Evolutionary conservation across 2,888 invertebrate genomes (phyloP), one percentile per base, ranked within the genome.

Genomic region (Machimus rusticus): DNA sequence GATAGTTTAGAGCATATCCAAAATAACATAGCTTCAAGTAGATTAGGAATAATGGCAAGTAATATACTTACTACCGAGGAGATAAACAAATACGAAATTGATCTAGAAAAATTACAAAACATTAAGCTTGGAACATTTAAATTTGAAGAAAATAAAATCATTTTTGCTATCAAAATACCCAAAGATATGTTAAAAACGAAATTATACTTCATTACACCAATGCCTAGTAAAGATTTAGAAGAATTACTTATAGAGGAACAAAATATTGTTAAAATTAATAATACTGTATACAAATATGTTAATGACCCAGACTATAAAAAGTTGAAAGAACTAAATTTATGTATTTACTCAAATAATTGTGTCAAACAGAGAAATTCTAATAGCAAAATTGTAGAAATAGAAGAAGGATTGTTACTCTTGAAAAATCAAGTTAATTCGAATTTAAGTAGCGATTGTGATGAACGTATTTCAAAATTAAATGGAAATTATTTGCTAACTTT

Each of bases 41-140:
- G 87, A 43, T 81, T 88, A 86, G 74, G 74, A n/a, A 74, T 88
- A 46, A 86, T 76, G 51, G 46, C 9, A 34, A 88, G 74, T 55
- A 88, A 86, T 74, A 86, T 88, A 46, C 74, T 88, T 74, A 88
- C 87, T 37, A 76, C 19, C 34, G 74, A 88, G 23, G 87, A 88
- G 76, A 86, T 88, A 34, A 4, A 31, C 4, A 31, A 81, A 79
- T 88, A 86, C 55, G 39, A 88, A 14, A 51, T 88, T 14, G 86
- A 87, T 81, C 6, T 78, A n/a, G 57, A 82, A 31, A 82, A 55
- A 46, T 43, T 87, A 12, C 57, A 85, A 87, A 86, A 86, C 23
- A 51, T 88, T 31, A 88, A 79, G 79, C 86, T 86, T 16, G 87
- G 87, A 78, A 74, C 86, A 16, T 78, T 81, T 39, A 79, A n/a